phyloP scores from a whole-genome alignment of 2,888 invertebrate species.

The Thymelicus sylvestris region DNA sequence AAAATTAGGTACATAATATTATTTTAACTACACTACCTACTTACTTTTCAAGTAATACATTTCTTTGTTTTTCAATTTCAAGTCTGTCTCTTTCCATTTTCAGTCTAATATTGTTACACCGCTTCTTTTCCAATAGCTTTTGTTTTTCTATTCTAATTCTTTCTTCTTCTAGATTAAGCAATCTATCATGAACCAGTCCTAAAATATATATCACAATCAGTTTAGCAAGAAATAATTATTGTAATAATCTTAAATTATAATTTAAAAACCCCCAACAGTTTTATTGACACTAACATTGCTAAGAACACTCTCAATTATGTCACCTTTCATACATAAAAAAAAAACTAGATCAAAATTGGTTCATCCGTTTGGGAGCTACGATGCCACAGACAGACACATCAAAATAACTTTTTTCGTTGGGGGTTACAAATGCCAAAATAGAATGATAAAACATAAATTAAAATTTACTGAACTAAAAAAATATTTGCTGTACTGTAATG shows the following conservation, averaged over 20 bases:
- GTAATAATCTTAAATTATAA: neutral
- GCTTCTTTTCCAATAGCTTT: slow-evolving; percentile 65
- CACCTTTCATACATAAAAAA: too few species aligned
- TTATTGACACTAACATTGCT: too few species aligned
- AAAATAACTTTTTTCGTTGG: too few species aligned
- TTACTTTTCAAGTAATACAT: slow-evolving; percentile 64
- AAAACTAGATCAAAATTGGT: too few species aligned
- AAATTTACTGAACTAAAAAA: too few species aligned
- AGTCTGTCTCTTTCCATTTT: slow-evolving; percentile 66
- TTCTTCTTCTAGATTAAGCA: slow-evolving; percentile 65
- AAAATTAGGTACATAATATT: too few species aligned
- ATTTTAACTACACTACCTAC: slow-evolving; percentile 30
- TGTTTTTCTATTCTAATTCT: slow-evolving; percentile 66
- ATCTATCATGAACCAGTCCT: slow-evolving; percentile 64
- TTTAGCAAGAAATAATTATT: neutral
- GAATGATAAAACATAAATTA: too few species aligned
- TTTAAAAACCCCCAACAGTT: neutral
- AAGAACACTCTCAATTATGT: too few species aligned
- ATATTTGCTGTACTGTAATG: too few species aligned
- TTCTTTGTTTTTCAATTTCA: slow-evolving; percentile 65
- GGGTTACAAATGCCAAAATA: too few species aligned
- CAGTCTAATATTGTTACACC: slow-evolving; percentile 66
- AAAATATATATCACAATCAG: slow-evolving; percentile 18
- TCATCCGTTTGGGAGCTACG: too few species aligned
- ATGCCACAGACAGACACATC: too few species aligned